A percentile compares a stretch with the other conserved stretches of the same genome.
Evolutionary conservation across 2,113 vertebrate species (phyloP).

Genomic region (Xiphophorus maculatus): DNA sequence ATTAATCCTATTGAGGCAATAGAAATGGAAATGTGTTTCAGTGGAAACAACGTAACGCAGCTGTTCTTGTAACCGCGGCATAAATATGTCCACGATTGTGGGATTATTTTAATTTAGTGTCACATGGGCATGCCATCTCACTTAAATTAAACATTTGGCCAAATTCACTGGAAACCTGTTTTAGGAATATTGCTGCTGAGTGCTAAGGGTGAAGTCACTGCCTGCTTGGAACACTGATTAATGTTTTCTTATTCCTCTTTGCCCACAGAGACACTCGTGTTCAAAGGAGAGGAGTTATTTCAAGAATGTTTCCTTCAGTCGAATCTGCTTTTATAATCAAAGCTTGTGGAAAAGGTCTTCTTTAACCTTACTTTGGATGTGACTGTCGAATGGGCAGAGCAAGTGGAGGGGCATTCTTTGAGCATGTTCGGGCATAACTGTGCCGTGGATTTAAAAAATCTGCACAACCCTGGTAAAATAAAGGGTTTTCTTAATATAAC

Average conservation of each 20-base stretch:
- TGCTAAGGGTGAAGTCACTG: conserved; percentile 63
- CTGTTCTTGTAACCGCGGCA: conserved; percentile 41
- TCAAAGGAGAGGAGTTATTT: conserved; percentile 67
- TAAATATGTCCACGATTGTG: conserved; percentile 29
- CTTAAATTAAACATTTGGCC: conserved; percentile 31
- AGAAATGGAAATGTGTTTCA: conserved; percentile 59
- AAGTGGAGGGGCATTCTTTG: neutral
- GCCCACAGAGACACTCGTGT: conserved; percentile 60
- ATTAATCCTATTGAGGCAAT: conserved; percentile 47
- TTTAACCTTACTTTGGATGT: conserved; percentile 19
- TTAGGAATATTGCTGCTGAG: conserved; percentile 43
- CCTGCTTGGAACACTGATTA: conserved; percentile 51
- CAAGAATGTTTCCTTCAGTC: conserved; percentile 70
- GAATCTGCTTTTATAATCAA: conserved; percentile 73
- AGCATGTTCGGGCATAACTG: neutral
- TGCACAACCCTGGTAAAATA: neutral
- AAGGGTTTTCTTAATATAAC: neutral
- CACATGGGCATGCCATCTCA: conserved; percentile 7
- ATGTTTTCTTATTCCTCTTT: conserved; percentile 69
- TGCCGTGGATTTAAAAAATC: neutral
- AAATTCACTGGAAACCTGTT: conserved; percentile 32
- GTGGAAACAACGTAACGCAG: conserved; percentile 55
- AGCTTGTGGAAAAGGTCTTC: conserved; percentile 29
- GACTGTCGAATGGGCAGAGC: neutral
- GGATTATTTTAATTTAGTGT: conserved; percentile 39